Percentiles rank a stretch among this genome's conserved stretches.
Conservation (phyloP, 2,113 vertebrate genomes). For the Engraulis encrasicolus region DNA sequence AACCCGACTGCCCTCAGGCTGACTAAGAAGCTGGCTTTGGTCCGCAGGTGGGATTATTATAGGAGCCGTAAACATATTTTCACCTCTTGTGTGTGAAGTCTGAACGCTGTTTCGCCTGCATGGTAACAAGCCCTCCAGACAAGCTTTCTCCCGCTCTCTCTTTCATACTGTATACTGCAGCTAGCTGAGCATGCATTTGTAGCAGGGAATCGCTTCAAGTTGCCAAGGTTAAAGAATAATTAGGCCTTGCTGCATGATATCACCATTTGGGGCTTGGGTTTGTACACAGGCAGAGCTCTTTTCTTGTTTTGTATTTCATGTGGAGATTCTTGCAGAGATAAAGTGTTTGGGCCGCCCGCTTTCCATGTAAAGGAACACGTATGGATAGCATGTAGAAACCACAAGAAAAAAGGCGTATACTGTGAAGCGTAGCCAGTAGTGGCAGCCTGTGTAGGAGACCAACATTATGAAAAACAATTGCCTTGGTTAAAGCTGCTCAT, state of each 20-base stretch:
- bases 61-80: neutral
- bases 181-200: neutral
- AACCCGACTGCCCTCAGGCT: neutral
- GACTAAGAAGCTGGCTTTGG: neutral
- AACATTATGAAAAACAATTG: constrained; percentile 12
- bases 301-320: neutral
- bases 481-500: neutral
- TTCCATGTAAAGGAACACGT: neutral
- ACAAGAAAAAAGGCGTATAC: neutral
- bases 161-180: no score
- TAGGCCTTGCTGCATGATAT: constrained; percentile 18
- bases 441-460: neutral
- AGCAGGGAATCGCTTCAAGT: neutral
- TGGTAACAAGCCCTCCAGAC: neutral
- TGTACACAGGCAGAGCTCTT: neutral
- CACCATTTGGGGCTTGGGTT: neutral
- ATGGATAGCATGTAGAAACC: neutral
- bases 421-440: neutral
- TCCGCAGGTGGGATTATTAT: neutral
- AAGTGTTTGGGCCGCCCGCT: neutral
- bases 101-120: constrained; percentile 8
- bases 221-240: neutral
- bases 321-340: neutral
- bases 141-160: neutral
- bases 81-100: constrained; percentile 4